Evolutionary conservation across 1,140 invertebrate species (phyloP).

Genomic region (Anastrepha ludens): DNA sequence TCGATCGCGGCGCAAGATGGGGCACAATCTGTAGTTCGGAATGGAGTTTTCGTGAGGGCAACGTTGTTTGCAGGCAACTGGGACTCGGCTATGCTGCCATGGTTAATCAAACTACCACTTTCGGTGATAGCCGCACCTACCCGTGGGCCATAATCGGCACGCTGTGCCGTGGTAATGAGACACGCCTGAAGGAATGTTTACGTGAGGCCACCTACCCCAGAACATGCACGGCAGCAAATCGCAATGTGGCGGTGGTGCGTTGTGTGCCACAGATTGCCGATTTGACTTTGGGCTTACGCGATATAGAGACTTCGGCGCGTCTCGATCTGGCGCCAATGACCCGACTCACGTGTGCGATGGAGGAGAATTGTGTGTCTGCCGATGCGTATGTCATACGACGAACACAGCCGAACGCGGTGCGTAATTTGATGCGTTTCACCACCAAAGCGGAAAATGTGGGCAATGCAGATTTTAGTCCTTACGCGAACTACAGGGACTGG

Average conservation of each 20-base stretch:
- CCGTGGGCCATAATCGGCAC: slow-evolving; percentile 82
- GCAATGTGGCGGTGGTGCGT: slow-evolving; percentile 84
- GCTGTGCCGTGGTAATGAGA: slow-evolving; percentile 85
- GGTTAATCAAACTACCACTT: slow-evolving; percentile 83
- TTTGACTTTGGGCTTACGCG: slow-evolving; percentile 85
- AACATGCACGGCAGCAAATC: slow-evolving; percentile 75
- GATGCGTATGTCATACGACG: slow-evolving; percentile 85
- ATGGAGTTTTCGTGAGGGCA: slow-evolving; percentile 89
- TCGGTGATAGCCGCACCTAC: slow-evolving; percentile 78
- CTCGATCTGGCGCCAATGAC: slow-evolving; percentile 90
- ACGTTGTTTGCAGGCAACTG: slow-evolving; percentile 86
- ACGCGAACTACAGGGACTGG: slow-evolving; percentile 92
- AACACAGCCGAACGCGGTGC: slow-evolving; percentile 62
- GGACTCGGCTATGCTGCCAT: slow-evolving; percentile 84
- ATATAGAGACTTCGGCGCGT: slow-evolving; percentile 86
- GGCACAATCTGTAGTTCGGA: slow-evolving; percentile 89
- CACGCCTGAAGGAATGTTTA: slow-evolving; percentile 80
- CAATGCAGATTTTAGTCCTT: slow-evolving; percentile 91
- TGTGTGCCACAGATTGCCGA: slow-evolving; percentile 86
- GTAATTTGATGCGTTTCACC: slow-evolving; percentile 66
- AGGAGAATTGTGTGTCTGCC: slow-evolving; percentile 93
- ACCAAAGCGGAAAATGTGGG: slow-evolving; percentile 92
- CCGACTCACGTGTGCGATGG: slow-evolving; percentile 94
- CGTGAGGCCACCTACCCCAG: slow-evolving; percentile 75
- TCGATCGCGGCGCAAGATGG: slow-evolving; percentile 79